Base-by-base conservation (phyloP, 1,140 invertebrate species). In the Bombus huntii region DNA sequence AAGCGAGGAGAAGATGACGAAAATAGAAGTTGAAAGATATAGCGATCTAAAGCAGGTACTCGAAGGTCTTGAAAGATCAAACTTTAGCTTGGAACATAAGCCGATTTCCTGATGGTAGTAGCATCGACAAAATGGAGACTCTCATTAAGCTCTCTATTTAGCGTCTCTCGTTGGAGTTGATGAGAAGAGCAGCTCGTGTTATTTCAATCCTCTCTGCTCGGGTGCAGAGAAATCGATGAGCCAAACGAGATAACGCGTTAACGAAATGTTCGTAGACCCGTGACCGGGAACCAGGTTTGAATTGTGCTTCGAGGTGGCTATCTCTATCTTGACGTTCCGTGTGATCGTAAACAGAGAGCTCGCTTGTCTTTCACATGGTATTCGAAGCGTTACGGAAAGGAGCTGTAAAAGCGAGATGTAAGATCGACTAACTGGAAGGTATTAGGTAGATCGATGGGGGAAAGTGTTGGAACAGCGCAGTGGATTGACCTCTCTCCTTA, bases 391-490 rank as follows among this genome's bases (percentile, higher is more conserved):
- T 42, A 65, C 47, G 74, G 83, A 82, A 88, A 89, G 87, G 57
- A 80, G 82, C 71, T 37, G 75, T 65, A 65, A 65, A 77, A 42
- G 75, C 75, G 15, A 65, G 75, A 77, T 22, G 79, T 42, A 81
- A 75, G 87, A 88, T 86, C 83, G 76, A 37, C 79, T 83, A 74
- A 78, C 74, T 47, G 87, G 53, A 53, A 37, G 87, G 79, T 57
- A 86, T 89, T 85, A 86, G 88, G 37, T 88, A 86, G 88, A 89
- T 88, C 83, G 88, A 89, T 89, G 87, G 83, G 79, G 83, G 79
- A 89, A 89, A 89, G 88, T 86, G 87, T 85, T 42, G 65, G 88
- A 47, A 62, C 44, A 34, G 12, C 66, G 59, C 59, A 44, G 65
- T 37, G 42, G 42, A 37, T 47, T 42, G 22, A 31, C 22, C 62